Evolutionary conservation across 1,140 invertebrate species (phyloP), one percentile per base, ranked within the genome.

Genomic region (Bradysia coprophila): DNA sequence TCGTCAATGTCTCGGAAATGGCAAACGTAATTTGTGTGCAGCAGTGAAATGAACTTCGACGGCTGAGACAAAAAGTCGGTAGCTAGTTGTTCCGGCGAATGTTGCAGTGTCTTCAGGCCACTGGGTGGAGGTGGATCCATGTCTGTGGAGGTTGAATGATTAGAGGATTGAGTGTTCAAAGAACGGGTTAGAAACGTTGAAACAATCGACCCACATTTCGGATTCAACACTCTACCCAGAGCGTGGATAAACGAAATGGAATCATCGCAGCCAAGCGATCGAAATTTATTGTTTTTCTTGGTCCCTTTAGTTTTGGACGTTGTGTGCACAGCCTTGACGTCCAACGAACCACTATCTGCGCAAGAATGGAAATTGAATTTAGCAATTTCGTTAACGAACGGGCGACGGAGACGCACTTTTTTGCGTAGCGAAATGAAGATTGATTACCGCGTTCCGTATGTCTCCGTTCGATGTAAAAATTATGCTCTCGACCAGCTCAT

Each of bases 211-310:
- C 57, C 67, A 72, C 75, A 68, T 69, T 81, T 84, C 18, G 80
- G 78, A 68, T 82, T 80, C 19, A 81, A 66, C 3, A 82, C 76
- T 52, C 75, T 64, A n/a, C 81, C 81, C 8, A 83, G 61, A 0
- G 74, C 76, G 62, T 82, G 80, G 49, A 83, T 64, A 44, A 83
- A 66, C 24, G 72, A 73, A 18, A 82, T 65, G 40, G 61, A 71
- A 55, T 80, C 73, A 56, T 78, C 76, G 49, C 76, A 69, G 4
- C 64, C 63, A 49, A 75, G 58, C 8, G 62, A 64, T 48, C 66
- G 63, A 22, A 73, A 59, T 36, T 36, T 36, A 16, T 38, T 38
- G 18, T n/a, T 19, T 18, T 38, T 38, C 18, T 19, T 19, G 5
- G 36, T 38, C 4, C 4, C 18, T 38, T 38, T 38, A 10, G 36